Base-by-base conservation (phyloP, 2,797 vertebrate species). In the Gymnodraco acuticeps region DNA sequence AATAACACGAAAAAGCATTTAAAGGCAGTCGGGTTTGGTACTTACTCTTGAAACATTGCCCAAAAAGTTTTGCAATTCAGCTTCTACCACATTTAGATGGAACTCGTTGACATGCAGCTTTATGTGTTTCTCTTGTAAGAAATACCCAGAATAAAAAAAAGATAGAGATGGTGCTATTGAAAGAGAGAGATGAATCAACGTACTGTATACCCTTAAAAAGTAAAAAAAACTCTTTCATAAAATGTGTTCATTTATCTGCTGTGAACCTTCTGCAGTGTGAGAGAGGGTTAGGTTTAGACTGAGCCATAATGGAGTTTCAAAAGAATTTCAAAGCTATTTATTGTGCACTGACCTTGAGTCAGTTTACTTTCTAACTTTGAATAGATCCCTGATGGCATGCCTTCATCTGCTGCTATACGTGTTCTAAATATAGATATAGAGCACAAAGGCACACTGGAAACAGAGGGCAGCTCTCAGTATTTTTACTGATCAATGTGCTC, bases 1-100 rank as follows among this genome's bases (percentile, higher is more conserved):
- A 96, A 93, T 96, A 97, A 96, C 95, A 93, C 19, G 84, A 90
- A 93, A 95, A 94, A 90, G 92, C 95, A 95, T 95, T 95, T 94
- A 95, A 96, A 95, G 90, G 87, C 90, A 52, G 81, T 77, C 50
- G 93, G 95, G 94, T 95, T 91, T 91, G 86, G 94, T 94, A 94
- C 92, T 95, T 94, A 91, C 93, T 95, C 90, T 92, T 92, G 88
- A 94, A 94, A 92, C 75, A 80, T 70, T 53, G 54, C 73, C 61
- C 66, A 51, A 46, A 89, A 78, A 75, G 64, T 92, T 94, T 93
- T 72, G 92, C 92, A 87, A 75, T 76, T 52, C 70, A 71, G 69
- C 66, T 91, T 68, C 82, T 77, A 77, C 70, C 79, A 56, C 33
- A 62, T 75, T 75, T 63, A 69, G 41, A 74, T 63, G 62, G 70